Base-by-base conservation (phyloP, 2,888 invertebrate species). In the Mimachlamys varia region DNA sequence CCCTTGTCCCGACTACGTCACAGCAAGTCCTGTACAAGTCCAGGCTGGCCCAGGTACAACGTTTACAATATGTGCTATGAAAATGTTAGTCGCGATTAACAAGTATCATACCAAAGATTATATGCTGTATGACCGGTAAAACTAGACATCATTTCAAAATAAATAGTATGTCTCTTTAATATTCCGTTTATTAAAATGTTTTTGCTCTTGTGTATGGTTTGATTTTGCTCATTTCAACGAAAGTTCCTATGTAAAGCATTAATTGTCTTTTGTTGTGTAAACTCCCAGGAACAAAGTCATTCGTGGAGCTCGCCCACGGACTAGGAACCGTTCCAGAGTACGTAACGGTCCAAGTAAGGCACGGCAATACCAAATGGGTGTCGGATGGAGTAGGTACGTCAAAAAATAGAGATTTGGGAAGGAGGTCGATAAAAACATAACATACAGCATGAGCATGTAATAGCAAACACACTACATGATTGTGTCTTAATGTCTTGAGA, bases 311-410 rank as follows among this genome's bases (percentile, higher is more conserved):
- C 10, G 76, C 33, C 33, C 76, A 76, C 12, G 33, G 76, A 0
- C 33, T 76, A 12, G 76, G 76, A 0, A 33, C 76, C 4, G 76
- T 76, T 33, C 76, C 76, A 17, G 76, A 76, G 33, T 76, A 76
- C 33, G 76, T 76, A 15, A 76, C 76, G 33, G 76, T 76, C 33
- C 76, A 76, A 76, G 33, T 76, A 27, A 76, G 27, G 33, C 76
- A 76, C 22, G 76, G 76, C 13, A 76, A 33, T 76, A 33, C 76
- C 15, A 33, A 33, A 22, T 76, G 33, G 76, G 22, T 76, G 10
- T 76, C 76, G 76, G 76, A 76, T 33, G 76, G 76, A 76, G 33
- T 76, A 76, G 76, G 76, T 76, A 76, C 10, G 33, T 76, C 10
- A 33, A 4, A 13, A 15, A 62, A 44, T 7, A 44, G 44, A 5